A percentile compares a stretch with the other conserved stretches of the same genome.
These are phyloP conservation scores for Nesogale talazaci DNA, from an alignment of 2,113 vertebrate genomes.

Conservation along the genomic window DNA sequence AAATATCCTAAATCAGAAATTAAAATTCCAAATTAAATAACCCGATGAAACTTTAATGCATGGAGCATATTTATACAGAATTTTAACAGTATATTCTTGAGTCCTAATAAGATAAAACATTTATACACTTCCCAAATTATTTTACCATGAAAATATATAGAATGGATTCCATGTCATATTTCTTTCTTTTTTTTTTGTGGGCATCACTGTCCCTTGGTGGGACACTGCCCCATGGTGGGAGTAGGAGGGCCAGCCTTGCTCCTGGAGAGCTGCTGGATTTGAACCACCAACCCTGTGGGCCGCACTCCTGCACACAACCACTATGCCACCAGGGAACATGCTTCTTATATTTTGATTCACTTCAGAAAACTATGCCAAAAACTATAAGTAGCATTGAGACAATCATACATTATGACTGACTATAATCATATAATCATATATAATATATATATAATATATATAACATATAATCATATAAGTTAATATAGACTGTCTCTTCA, in stretches of 20 bases:
- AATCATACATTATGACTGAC: background rate
- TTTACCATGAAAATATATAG: background rate
- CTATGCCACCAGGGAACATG: too few species aligned
- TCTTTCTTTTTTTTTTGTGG: too few species aligned
- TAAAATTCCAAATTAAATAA: background rate
- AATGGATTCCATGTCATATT: background rate
- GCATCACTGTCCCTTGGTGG: too few species aligned
- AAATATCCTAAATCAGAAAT: slow-evolving; percentile 15
- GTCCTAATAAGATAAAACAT: background rate
- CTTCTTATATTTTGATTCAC: slow-evolving; percentile 8
- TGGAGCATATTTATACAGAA: background rate
- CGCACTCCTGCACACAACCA: too few species aligned
- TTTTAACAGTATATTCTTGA: background rate
- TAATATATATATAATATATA: too few species aligned
- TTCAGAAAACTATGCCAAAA: background rate
- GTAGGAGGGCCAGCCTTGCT: too few species aligned
- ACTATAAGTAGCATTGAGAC: background rate
- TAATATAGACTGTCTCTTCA: background rate
- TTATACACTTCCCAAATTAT: background rate
- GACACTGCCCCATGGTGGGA: too few species aligned
- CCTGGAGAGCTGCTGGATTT: too few species aligned
- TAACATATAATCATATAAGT: too few species aligned
- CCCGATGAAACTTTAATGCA: slow-evolving; percentile 28
- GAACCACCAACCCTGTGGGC: too few species aligned
- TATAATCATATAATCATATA: too few species aligned